These are phyloP conservation scores for Griposia aprilina DNA, from an alignment of 2,888 invertebrate species.

Conservation along the genomic window DNA sequence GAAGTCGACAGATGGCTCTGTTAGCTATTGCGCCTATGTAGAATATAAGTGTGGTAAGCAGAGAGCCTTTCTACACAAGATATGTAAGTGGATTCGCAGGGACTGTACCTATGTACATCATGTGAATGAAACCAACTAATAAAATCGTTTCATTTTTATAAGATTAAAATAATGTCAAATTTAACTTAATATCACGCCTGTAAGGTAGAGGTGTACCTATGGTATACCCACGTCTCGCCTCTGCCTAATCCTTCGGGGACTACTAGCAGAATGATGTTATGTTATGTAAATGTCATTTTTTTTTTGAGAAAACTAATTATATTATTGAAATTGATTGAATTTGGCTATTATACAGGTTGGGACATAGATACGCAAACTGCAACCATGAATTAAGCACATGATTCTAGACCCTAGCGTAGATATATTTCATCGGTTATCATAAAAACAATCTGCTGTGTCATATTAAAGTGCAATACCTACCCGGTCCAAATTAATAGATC, in stretches of 20 bases:
- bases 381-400: no score
- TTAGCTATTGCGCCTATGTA: no score
- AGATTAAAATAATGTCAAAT: neutral
- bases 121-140: neutral
- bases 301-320: neutral
- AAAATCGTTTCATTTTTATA: neutral
- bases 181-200: neutral
- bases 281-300: neutral
- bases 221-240: neutral
- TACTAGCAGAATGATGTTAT: neutral
- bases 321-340: neutral
- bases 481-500: no score
- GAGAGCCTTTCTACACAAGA: neutral
- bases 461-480: no score
- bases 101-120: neutral
- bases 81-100: neutral
- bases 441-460: no score
- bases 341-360: no score
- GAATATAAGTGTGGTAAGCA: neutral
- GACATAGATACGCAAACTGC: no score
- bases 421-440: no score
- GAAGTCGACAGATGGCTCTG: constrained; percentile 46
- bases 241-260: neutral
- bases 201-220: neutral
- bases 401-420: no score